Evolutionary conservation across 2,113 vertebrate genomes (phyloP).

Genomic region (Anhinga anhinga): DNA sequence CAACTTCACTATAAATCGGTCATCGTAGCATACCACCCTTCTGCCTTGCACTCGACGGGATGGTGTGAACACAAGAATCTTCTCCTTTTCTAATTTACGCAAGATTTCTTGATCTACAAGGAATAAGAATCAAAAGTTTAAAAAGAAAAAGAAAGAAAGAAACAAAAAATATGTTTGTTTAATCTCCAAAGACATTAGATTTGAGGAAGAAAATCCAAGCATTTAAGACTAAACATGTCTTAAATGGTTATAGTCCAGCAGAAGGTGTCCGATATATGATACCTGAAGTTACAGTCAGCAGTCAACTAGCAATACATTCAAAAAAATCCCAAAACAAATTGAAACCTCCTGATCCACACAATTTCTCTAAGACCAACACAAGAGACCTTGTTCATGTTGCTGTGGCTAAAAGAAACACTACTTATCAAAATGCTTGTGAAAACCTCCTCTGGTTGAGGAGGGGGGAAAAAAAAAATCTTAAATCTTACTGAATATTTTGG

Average conservation of each 20-base stretch:
- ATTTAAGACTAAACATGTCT: not conserved
- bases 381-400: not conserved
- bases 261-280: not conserved
- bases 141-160: not conserved
- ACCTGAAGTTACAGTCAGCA: not conserved
- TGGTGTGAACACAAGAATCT: constrained; percentile 94
- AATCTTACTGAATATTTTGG: not conserved
- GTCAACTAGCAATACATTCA: not conserved
- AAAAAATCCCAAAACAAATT: not conserved
- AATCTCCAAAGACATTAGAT: not conserved
- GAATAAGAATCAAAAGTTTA: not conserved
- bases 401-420: not conserved
- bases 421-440: not conserved
- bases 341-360: not conserved
- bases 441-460: not conserved
- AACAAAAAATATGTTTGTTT: not conserved
- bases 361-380: not conserved
- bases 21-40: constrained; percentile 95
- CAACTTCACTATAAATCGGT: constrained; percentile 95
- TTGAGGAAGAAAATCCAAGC: not conserved
- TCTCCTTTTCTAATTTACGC: constrained; percentile 93
- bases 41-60: constrained; percentile 93
- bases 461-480: not conserved
- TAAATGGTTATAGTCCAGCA: not conserved
- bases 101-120: constrained; percentile 93